phyloP scores from a whole-genome alignment of 2,797 vertebrate genomes.

The Neostethus bicornis region DNA sequence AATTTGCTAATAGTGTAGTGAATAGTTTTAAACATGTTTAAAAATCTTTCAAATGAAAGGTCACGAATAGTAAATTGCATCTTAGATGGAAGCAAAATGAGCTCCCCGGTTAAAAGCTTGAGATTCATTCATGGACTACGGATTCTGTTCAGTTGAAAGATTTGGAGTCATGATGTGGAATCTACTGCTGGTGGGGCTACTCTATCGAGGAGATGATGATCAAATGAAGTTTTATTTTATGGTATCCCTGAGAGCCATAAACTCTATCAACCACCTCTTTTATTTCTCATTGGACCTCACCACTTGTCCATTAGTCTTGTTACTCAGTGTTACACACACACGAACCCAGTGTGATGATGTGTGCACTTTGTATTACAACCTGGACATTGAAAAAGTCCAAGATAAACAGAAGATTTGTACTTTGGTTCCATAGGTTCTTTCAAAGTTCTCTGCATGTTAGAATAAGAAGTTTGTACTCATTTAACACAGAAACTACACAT shows the following conservation, averaged over 20 bases:
- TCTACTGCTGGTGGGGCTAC: neutral
- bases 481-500: no score
- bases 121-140: neutral
- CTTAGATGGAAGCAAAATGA: constrained; percentile 8
- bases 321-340: neutral
- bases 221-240: neutral
- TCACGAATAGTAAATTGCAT: neutral
- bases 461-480: neutral
- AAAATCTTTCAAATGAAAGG: constrained; percentile 3
- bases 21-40: constrained; percentile 10
- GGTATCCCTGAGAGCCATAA: no score
- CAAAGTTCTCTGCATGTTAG: neutral
- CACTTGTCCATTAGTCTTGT: neutral
- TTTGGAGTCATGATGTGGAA: neutral
- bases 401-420: neutral
- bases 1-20: constrained; percentile 1
- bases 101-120: neutral
- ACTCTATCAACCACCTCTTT: no score
- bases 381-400: neutral
- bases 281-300: neutral
- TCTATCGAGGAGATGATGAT: neutral
- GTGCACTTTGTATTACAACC: neutral
- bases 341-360: constrained; percentile 2
- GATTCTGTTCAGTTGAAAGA: neutral
- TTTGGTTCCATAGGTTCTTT: neutral